Evolutionary conservation across 1,140 invertebrate genomes (phyloP), one percentile per base, ranked within the genome.

Genomic region (Archivesica marissinica): DNA sequence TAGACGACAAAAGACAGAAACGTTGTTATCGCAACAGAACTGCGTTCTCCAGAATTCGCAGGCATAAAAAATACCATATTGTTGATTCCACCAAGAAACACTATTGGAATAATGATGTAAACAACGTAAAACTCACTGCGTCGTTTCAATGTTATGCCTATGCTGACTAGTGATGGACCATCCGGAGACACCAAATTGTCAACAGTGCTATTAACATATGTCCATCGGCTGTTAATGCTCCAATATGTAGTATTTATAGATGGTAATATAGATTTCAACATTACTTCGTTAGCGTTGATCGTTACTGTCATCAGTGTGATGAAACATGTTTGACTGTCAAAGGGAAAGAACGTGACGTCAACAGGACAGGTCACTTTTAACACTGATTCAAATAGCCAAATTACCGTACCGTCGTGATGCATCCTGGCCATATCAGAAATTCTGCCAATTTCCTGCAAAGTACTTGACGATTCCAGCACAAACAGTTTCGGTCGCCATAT

Each of bases 11-110:
- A 95, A 7, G 95, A 94, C 17, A 95, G 89, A 4, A 95, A 92
- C 3, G 95, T 94, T 9, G 95, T 95, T 38, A 95, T 92, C 33
- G 95, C 95, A 17, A 95, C 93, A 7, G 95, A 93, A 64, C 95
- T 94, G 85, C 95, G 95, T 88, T 95, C 95, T 1, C 95, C 95
- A 17, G 94, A 94, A 84, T 95, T 95, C 0, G 95, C 94, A 11
- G 95, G 95, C 61, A 95, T 91, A 86, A 94, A 95, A 91, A 95
- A 95, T 20, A 95, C 95, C 1, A 95, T 90, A 17, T 95, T 92
- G 17, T 95, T 95, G 13, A 95, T 90, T 20, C 92, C 91, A 0
- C 95, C 95, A 90, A 95, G 93, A 93, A 95, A 95, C 79, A 95
- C 94, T 85, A 95, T 95, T 4, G 95, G 95, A 47, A 95, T 90